Percentiles rank a stretch among this genome's conserved stretches.
phyloP scores from a whole-genome alignment of 2,797 vertebrate genomes.

The Silurus lanzhouensis region DNA sequence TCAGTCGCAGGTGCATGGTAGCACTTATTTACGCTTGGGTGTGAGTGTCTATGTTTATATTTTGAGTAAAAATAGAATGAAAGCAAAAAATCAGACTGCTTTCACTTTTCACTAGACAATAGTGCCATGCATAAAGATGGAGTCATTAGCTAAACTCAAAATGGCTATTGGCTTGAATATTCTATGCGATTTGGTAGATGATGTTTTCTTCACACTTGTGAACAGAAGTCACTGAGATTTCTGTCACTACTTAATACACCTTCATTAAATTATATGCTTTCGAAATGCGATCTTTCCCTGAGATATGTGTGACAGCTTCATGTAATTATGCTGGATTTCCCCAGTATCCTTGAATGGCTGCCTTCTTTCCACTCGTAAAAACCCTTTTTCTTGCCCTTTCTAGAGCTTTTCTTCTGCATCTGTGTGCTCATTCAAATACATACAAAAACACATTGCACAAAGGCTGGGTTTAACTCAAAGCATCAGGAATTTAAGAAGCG shows the following conservation, averaged over 20 bases:
- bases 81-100: background rate
- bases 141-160: background rate
- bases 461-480: conserved; percentile 32
- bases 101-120: background rate
- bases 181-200: background rate
- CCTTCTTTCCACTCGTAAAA: conserved; percentile 47
- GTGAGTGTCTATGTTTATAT: background rate
- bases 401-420: conserved; percentile 42
- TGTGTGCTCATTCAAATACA: conserved; percentile 25
- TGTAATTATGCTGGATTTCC: conserved; percentile 65
- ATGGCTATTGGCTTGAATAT: background rate
- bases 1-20: background rate
- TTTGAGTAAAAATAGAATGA: background rate
- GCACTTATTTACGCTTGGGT: background rate
- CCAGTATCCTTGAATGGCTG: conserved; percentile 52
- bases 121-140: background rate
- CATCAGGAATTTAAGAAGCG: conserved; percentile 8
- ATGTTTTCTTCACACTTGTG: conserved; percentile 24
- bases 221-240: conserved; percentile 44
- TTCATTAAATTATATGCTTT: conserved; percentile 58
- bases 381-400: conserved; percentile 41
- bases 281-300: conserved; percentile 55
- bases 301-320: conserved; percentile 55
- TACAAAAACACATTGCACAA: conserved; percentile 26
- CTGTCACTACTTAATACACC: conserved; percentile 49